Conservation (phyloP, 2,797 vertebrate species). For the Aldrovandia affinis region DNA sequence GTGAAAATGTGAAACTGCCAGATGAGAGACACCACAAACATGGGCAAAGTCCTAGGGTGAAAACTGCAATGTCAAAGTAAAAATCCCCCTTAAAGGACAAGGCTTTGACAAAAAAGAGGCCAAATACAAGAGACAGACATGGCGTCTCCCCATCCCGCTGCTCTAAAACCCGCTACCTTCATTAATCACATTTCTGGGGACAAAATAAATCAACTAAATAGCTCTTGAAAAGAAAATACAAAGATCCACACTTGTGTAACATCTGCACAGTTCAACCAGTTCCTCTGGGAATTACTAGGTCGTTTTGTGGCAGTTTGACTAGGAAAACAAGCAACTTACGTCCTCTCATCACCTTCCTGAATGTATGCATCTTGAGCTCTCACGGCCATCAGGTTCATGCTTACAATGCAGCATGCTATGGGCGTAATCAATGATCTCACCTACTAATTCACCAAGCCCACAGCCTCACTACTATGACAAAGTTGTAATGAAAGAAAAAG, state of each 20-base stretch:
- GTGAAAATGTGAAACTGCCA: background rate
- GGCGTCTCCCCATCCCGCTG: background rate
- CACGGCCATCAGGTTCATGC: too few species aligned
- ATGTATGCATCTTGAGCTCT: too few species aligned
- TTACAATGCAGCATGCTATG: too few species aligned
- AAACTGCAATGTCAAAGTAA: background rate
- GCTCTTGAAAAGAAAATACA: background rate
- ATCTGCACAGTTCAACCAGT: background rate
- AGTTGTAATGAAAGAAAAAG: too few species aligned
- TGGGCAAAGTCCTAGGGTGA: background rate
- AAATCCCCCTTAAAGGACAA: background rate
- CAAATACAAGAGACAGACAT: background rate
- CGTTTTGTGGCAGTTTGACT: too few species aligned
- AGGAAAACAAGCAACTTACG: too few species aligned
- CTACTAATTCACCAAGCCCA: too few species aligned
- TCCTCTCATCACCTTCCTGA: too few species aligned
- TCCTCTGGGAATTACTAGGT: background rate
- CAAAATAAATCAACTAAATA: background rate
- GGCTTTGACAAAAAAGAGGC: background rate
- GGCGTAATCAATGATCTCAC: too few species aligned
- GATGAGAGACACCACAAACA: background rate
- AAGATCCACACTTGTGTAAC: background rate
- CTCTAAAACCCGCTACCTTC: background rate
- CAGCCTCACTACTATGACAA: too few species aligned
- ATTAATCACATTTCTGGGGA: background rate